phyloP scores from a whole-genome alignment of 2,888 invertebrate species.

The Drosophila infuscata region DNA sequence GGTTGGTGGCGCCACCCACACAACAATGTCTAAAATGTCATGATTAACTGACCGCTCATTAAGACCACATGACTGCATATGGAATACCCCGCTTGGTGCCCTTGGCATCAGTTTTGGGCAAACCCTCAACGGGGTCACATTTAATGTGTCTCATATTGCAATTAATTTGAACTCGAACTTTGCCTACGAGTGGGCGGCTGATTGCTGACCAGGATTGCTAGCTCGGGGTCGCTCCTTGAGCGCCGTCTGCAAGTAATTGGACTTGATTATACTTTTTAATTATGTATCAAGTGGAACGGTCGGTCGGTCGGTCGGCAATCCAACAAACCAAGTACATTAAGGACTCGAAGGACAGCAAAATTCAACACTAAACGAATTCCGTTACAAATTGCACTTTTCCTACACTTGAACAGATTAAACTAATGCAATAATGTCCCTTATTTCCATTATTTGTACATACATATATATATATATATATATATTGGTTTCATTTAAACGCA shows the following conservation, averaged over 20 bases:
- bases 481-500: not conserved
- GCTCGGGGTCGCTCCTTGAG: slow-evolving; percentile 51
- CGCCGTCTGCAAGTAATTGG: slow-evolving; percentile 62
- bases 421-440: not conserved
- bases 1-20: slow-evolving; percentile 10
- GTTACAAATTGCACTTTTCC: not conserved
- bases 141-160: slow-evolving; percentile 77
- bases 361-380: not conserved
- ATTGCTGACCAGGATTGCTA: not conserved
- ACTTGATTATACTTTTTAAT: slow-evolving; percentile 54
- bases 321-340: not conserved
- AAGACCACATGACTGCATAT: slow-evolving; percentile 56
- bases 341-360: not conserved
- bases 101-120: not conserved
- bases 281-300: slow-evolving; percentile 16
- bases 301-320: not conserved
- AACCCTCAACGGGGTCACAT: slow-evolving; percentile 64
- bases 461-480: no score
- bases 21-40: slow-evolving; percentile 58
- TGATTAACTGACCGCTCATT: slow-evolving; percentile 81
- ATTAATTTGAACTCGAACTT: slow-evolving; percentile 74
- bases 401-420: not conserved
- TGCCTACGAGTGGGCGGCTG: slow-evolving; percentile 12
- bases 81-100: not conserved
- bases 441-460: not conserved